phyloP scores from a whole-genome alignment of 2,113 vertebrate species.

The Zapornia atra region DNA sequence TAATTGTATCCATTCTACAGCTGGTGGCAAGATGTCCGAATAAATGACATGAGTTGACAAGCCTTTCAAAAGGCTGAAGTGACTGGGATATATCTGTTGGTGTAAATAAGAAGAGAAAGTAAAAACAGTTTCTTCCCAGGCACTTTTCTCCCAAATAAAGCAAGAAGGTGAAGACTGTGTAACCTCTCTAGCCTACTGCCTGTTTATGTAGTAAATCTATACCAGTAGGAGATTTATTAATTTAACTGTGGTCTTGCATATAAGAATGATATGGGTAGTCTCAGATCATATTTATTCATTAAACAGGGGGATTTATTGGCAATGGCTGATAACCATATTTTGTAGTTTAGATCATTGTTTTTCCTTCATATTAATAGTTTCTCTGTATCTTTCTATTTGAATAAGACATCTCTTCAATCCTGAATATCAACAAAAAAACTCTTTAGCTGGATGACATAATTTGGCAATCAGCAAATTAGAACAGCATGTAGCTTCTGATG shows the following conservation, averaged over 20 bases:
- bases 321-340: slow-evolving; percentile 5
- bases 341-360: not conserved
- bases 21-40: slow-evolving; percentile 45
- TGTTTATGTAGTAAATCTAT: slow-evolving; percentile 14
- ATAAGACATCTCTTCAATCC: not conserved
- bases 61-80: not conserved
- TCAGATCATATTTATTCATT: slow-evolving; percentile 5
- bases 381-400: slow-evolving; percentile 2
- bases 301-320: not conserved
- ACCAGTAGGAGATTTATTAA: not conserved
- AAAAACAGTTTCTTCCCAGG: not conserved
- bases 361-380: not conserved
- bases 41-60: not conserved
- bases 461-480: slow-evolving; percentile 54
- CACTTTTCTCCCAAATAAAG: not conserved
- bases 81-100: not conserved
- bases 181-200: not conserved
- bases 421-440: not conserved
- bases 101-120: not conserved
- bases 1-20: slow-evolving; percentile 34
- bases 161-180: not conserved
- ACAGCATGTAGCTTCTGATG: slow-evolving; percentile 42
- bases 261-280: not conserved
- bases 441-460: slow-evolving; percentile 22
- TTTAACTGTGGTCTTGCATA: not conserved